Percentiles rank a stretch among this genome's conserved stretches.
Conservation (phyloP, 2,797 vertebrate genomes). For the Lepus oiostolus region DNA sequence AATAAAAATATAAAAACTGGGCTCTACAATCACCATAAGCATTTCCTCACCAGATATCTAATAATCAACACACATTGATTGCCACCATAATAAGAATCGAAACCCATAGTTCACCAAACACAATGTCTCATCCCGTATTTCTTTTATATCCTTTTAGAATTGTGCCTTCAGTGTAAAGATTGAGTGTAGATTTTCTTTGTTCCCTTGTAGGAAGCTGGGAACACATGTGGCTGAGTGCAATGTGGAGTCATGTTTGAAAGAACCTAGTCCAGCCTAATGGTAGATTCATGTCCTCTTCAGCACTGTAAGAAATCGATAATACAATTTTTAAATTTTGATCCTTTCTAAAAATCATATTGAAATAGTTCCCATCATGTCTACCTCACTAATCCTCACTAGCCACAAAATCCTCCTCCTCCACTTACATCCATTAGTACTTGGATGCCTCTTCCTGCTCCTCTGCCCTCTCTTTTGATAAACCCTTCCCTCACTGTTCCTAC, state of each 20-base stretch:
- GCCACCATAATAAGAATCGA: neutral
- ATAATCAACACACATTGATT: slow-evolving; percentile 18
- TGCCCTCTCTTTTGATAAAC: neutral
- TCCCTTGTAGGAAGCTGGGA: neutral
- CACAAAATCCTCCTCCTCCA: neutral
- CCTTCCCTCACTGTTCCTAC: neutral
- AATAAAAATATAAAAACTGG: slow-evolving; percentile 47
- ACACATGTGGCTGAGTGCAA: neutral
- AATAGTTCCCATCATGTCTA: neutral
- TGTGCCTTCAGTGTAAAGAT: neutral
- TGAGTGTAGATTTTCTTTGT: neutral
- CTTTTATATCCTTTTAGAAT: slow-evolving; percentile 1
- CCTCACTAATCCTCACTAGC: neutral
- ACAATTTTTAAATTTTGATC: neutral
- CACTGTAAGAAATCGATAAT: neutral
- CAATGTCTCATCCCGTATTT: slow-evolving; percentile 7
- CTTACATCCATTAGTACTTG: neutral
- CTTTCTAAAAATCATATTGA: neutral
- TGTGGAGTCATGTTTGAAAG: neutral
- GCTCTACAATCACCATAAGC: neutral
- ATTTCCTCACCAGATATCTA: slow-evolving; percentile 28
- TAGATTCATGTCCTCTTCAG: neutral
- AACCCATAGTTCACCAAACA: slow-evolving; percentile 37
- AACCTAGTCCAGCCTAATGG: neutral
- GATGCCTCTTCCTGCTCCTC: neutral